Evolutionary conservation across 1,140 invertebrate genomes (phyloP).

Genomic region (Drosophila sechellia): DNA sequence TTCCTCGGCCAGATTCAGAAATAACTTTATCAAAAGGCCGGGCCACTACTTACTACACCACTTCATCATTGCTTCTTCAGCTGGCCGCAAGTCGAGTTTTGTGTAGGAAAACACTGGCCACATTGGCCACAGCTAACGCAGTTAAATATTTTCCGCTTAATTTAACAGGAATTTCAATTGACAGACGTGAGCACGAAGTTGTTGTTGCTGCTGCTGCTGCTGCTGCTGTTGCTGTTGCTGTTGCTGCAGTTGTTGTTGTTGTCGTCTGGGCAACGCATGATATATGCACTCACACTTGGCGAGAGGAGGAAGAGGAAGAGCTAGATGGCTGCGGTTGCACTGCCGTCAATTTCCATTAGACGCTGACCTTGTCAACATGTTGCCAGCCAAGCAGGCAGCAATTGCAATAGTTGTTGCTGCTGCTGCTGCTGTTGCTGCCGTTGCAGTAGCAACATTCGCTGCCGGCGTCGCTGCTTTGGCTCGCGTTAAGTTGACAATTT

Average conservation of each 20-base stretch:
- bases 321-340: slow-evolving; percentile 20
- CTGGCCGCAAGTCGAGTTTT: slow-evolving; percentile 29
- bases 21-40: slow-evolving; percentile 70
- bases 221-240: background rate
- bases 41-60: background rate
- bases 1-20: slow-evolving; percentile 41
- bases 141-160: slow-evolving; percentile 83
- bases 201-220: slow-evolving; percentile 23
- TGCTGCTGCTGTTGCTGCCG: slow-evolving; percentile 16
- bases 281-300: slow-evolving; percentile 72
- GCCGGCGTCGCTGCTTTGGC: slow-evolving; percentile 30
- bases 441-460: slow-evolving; percentile 52
- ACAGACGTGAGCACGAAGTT: slow-evolving; percentile 66
- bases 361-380: slow-evolving; percentile 83
- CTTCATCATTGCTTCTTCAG: too few species aligned
- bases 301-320: slow-evolving; percentile 42
- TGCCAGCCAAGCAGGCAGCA: slow-evolving; percentile 39
- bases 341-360: slow-evolving; percentile 76
- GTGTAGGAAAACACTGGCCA: slow-evolving; percentile 38
- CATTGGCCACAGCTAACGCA: slow-evolving; percentile 55
- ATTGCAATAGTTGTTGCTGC: slow-evolving; percentile 48
- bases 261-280: slow-evolving; percentile 67
- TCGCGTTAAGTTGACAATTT: slow-evolving; percentile 84
- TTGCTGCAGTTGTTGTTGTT: slow-evolving; percentile 16
- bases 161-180: slow-evolving; percentile 84